Evolutionary conservation across 1,140 invertebrate genomes (phyloP), one percentile per base, ranked within the genome.

Genomic region (Maniola jurtina): DNA sequence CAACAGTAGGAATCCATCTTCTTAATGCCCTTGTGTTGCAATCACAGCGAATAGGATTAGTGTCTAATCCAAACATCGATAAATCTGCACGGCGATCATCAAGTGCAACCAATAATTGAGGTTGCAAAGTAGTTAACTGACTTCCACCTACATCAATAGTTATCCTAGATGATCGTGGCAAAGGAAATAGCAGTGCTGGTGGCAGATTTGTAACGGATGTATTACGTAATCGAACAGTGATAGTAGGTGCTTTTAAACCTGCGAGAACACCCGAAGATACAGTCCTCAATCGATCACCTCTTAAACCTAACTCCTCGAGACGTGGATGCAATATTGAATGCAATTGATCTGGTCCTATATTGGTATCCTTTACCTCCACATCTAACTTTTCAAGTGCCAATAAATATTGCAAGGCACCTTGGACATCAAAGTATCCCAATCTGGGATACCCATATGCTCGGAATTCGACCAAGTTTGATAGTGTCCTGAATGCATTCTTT

Each of bases 141-240:
- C 94, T 97, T 9, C 95, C 95, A n/a, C 93, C 92, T 0, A 98
- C 92, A 79, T 97, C 95, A 0, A 98, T 90, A 7, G 91, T 93
- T 14, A 98, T 93, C 62, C 94, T 93, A 0, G 96, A 96, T 5
- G 97, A 98, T 76, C 96, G 93, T 0, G 97, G 97, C n/a, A 98
- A 93, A 0, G 97, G 96, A 75, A 97, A 96, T 58, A 98, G 93
- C 16, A 98, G 79, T 0, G 96, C 94, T 6, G 96, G 94, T 4
- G 96, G 96, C 65, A 98, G 90, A 0, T 92, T 90, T 35, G 93
- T 93, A 2, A 98, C 80, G 1, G 95, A 97, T 2, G 97, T 97
- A 77, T 97, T 96, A 13, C 93, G 92, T 10, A 98, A 83, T 56
- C 93, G 92, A 11, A 98, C 93, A 1, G 91, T 92, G n/a, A 98